These are phyloP conservation scores for Drosophila mulleri DNA, from an alignment of 2,888 invertebrate species.

Conservation along the genomic window DNA sequence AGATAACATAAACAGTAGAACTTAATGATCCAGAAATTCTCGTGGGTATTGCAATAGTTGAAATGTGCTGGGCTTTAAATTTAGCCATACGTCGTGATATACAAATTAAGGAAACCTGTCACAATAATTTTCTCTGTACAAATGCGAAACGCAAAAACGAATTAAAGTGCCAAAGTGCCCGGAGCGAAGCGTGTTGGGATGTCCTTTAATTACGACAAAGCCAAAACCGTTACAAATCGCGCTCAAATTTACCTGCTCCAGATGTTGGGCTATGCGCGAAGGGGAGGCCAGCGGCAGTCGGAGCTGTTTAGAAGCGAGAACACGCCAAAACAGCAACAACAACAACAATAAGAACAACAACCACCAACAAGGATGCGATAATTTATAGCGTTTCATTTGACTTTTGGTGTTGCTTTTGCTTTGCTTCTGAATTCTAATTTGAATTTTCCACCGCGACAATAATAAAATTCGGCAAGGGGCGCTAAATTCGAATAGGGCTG, in stretches of 20 bases:
- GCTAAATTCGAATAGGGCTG: conserved; percentile 9
- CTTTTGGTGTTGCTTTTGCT: conserved; percentile 34
- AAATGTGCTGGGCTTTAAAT: neutral
- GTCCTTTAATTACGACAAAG: conserved; percentile 67
- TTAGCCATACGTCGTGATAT: conserved; percentile 21
- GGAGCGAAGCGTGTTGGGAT: conserved; percentile 27
- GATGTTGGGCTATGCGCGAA: conserved; percentile 12
- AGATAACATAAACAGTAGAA: neutral
- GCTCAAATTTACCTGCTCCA: conserved; percentile 81
- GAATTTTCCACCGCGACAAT: conserved; percentile 81
- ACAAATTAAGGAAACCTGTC: conserved; percentile 69
- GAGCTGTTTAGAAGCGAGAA: conserved; percentile 13
- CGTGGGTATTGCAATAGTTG: neutral
- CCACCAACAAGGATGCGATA: conserved; percentile 78
- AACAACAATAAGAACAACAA: conserved; percentile 40
- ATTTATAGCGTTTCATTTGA: conserved; percentile 78
- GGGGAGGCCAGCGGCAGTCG: neutral
- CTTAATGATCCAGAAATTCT: too few species aligned
- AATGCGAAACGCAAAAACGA: conserved; percentile 16
- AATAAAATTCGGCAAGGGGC: conserved; percentile 65
- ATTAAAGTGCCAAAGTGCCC: conserved; percentile 30
- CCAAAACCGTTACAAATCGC: conserved; percentile 82
- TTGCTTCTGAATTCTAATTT: conserved; percentile 81
- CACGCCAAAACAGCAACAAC: conserved; percentile 26
- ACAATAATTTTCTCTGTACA: conserved; percentile 54